Evolutionary conservation across 2,888 invertebrate genomes (phyloP).

Genomic region (Hyles lineata): DNA sequence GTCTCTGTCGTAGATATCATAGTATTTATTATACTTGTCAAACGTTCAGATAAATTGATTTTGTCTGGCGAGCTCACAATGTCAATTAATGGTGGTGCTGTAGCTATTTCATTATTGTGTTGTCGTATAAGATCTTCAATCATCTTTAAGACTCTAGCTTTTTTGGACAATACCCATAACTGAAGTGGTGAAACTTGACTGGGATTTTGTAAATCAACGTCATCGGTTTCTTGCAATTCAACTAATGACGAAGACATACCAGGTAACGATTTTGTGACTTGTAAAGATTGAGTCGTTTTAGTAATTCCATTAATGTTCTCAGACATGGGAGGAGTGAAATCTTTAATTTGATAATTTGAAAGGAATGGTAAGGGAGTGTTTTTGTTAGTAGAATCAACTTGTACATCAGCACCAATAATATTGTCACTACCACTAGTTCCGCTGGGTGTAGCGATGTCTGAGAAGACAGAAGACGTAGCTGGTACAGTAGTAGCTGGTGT

Average conservation of each 20-base stretch:
- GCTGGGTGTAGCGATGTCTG: constrained; percentile 49
- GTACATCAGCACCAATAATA: constrained; percentile 34
- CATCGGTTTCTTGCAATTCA: constrained; percentile 48
- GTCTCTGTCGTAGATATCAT: constrained; percentile 66
- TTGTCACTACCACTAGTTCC: constrained; percentile 46
- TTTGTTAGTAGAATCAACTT: constrained; percentile 57
- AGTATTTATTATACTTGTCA: constrained; percentile 71
- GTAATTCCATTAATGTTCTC: constrained; percentile 41
- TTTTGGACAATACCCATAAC: constrained; percentile 78
- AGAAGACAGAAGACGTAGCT: constrained; percentile 54
- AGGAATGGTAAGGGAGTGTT: constrained; percentile 65
- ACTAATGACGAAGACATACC: constrained; percentile 43
- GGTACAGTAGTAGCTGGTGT: constrained; percentile 37
- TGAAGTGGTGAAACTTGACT: constrained; percentile 70
- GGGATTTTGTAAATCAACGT: constrained; percentile 57
- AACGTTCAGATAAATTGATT: constrained; percentile 66
- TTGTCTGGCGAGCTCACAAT: constrained; percentile 58
- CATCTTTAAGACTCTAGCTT: constrained; percentile 79
- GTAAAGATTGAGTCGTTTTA: constrained; percentile 40
- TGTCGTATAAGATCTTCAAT: constrained; percentile 78
- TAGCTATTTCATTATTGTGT: constrained; percentile 76
- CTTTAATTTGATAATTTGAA: constrained; percentile 63
- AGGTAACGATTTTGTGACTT: constrained; percentile 43
- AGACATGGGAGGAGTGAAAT: constrained; percentile 49
- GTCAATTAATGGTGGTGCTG: constrained; percentile 64